Evolutionary conservation across 2,797 vertebrate species (phyloP).

Genomic region (Synanceia verrucosa): DNA sequence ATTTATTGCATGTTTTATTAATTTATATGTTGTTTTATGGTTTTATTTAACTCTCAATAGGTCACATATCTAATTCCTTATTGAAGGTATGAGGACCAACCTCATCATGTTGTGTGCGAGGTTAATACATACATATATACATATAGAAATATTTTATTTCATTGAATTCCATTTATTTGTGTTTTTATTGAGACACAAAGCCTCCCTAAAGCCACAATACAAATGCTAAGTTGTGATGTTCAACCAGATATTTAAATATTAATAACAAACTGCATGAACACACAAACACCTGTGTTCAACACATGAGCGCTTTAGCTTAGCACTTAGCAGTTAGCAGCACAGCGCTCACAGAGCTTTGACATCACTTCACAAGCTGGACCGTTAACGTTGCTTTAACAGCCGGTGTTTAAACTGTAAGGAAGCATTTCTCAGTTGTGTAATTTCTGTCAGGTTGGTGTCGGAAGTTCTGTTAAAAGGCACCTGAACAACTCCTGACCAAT

Average conservation of each 20-base stretch:
- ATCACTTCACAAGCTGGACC: too few relatives aligned
- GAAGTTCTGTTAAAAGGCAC: slow-evolving; percentile 37
- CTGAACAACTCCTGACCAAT: slow-evolving; percentile 51
- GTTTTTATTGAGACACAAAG: neutral
- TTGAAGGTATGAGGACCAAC: too few relatives aligned
- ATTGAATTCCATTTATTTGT: neutral
- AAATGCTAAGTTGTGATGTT: too few relatives aligned
- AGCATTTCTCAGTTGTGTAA: too few relatives aligned
- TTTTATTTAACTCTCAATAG: too few relatives aligned
- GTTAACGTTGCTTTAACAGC: too few relatives aligned
- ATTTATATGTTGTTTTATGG: neutral
- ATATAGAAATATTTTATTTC: too few relatives aligned
- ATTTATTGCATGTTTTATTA: neutral
- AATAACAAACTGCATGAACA: neutral
- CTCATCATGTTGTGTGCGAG: neutral
- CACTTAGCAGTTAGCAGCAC: too few relatives aligned
- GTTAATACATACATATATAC: too few relatives aligned
- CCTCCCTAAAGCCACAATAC: neutral
- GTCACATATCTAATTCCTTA: neutral
- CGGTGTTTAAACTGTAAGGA: too few relatives aligned
- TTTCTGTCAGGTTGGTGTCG: slow-evolving; percentile 30
- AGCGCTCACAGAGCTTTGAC: too few relatives aligned
- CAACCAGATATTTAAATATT: neutral
- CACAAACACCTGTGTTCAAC: neutral
- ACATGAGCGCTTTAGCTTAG: too few relatives aligned